Conservation (phyloP, 64 coral and sea anemone genomes). For the Stylophora pistillata region DNA sequence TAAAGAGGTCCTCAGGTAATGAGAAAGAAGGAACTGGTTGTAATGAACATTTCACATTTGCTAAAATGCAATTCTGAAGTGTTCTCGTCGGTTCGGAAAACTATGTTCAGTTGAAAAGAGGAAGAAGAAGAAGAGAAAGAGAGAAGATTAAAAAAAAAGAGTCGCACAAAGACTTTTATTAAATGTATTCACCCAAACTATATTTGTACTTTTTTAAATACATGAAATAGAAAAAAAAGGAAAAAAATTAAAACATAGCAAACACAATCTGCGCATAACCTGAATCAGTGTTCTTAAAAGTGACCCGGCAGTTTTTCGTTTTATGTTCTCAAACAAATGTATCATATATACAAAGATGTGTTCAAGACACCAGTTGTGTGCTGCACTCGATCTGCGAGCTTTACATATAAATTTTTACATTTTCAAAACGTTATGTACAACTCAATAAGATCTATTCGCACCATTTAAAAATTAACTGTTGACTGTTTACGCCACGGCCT, state of each 20-base stretch:
- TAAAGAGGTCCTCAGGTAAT: too few relatives aligned
- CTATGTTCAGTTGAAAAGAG: too few relatives aligned
- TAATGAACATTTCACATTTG: too few relatives aligned
- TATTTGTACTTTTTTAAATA: neutral
- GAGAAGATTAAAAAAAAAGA: too few relatives aligned
- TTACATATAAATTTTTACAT: neutral
- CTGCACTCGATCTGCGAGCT: neutral
- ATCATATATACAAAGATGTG: too few relatives aligned
- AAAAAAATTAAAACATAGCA: neutral
- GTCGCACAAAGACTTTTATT: neutral
- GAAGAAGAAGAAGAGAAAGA: too few relatives aligned
- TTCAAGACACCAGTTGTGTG: neutral
- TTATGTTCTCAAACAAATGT: too few relatives aligned
- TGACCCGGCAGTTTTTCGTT: neutral
- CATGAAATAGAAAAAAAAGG: too few relatives aligned
- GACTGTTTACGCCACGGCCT: conserved; percentile 61
- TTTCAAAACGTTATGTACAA: conserved; percentile 18
- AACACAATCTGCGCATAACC: neutral
- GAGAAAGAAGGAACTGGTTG: too few relatives aligned
- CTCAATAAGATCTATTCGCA: conserved; percentile 10
- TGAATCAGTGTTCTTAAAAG: neutral
- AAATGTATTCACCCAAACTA: conserved; percentile 5
- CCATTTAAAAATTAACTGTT: conserved; percentile 12
- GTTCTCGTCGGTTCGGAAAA: too few relatives aligned
- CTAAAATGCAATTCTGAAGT: too few relatives aligned